Conservation (phyloP, 2,888 invertebrate species). For the Spodoptera picta region DNA sequence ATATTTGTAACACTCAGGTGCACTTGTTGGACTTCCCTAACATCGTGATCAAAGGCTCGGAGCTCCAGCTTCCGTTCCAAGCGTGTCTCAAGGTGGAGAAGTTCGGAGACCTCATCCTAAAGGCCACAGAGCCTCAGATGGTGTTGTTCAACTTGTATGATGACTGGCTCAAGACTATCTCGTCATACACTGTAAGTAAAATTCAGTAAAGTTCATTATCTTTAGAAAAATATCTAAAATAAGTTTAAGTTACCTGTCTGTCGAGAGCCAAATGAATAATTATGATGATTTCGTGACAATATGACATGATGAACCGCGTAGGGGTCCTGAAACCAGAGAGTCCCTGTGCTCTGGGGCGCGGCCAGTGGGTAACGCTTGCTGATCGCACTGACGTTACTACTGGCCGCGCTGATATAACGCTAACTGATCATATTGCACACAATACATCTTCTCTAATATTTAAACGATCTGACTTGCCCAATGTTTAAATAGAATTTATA, state of each 20-base stretch:
- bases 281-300: background rate
- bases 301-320: conserved; percentile 83
- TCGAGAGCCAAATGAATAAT: no score
- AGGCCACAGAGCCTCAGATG: conserved; percentile 99
- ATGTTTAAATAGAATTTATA: background rate
- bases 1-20: conserved; percentile 84
- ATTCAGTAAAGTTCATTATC: background rate
- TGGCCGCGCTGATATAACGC: conserved; percentile 73
- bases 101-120: conserved; percentile 99
- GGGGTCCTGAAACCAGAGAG: conserved; percentile 87
- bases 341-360: conserved; percentile 80
- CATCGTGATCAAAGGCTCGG: conserved; percentile 99
- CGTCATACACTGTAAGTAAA: conserved; percentile 95
- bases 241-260: background rate
- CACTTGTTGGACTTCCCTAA: conserved; percentile 99
- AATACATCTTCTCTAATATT: no score
- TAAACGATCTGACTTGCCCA: no score
- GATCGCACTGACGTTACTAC: conserved; percentile 65
- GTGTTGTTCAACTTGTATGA: conserved; percentile 99
- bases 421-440: conserved; percentile 69
- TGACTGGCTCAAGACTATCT: conserved; percentile 99
- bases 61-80: conserved; percentile 99
- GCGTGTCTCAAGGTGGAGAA: conserved; percentile 99
- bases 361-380: conserved; percentile 56
- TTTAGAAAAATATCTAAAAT: no score